Evolutionary conservation across 2,113 vertebrate genomes (phyloP).

Genomic region (Cardinalis cardinalis): DNA sequence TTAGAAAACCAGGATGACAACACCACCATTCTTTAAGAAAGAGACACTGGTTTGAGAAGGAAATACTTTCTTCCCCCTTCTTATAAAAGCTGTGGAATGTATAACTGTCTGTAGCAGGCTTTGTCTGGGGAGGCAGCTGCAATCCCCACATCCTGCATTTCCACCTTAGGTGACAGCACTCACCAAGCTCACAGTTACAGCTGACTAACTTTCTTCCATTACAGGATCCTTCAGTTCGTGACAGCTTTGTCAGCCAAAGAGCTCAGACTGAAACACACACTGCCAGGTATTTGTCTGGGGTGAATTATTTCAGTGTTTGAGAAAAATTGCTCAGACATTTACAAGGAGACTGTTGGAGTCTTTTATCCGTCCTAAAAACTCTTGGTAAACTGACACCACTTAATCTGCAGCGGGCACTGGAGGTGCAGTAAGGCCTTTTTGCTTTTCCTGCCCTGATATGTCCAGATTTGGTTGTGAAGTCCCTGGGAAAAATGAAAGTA

Average conservation of each 20-base stretch:
- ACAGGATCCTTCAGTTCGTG: not conserved
- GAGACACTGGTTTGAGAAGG: not conserved
- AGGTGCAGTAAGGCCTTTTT: not conserved
- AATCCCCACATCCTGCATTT: not conserved
- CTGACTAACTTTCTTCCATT: conserved; percentile 29
- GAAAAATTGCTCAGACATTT: conserved; percentile 36
- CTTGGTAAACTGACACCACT: not conserved
- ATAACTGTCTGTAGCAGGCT: not conserved
- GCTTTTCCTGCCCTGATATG: not conserved
- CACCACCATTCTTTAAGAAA: not conserved
- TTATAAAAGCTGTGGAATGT: not conserved
- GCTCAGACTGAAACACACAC: not conserved
- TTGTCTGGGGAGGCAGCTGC: not conserved
- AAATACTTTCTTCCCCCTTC: not conserved
- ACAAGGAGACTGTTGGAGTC: not conserved
- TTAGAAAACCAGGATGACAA: not conserved
- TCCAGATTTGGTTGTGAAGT: not conserved
- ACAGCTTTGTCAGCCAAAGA: conserved; percentile 29
- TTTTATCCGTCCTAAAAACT: not conserved
- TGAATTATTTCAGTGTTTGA: not conserved
- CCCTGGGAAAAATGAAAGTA: not conserved
- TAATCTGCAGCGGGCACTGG: not conserved
- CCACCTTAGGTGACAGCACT: not conserved
- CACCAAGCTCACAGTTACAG: not conserved
- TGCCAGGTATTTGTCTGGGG: conserved; percentile 30